phyloP scores from a whole-genome alignment of 2,797 vertebrate species.

The Anguilla megastoma region DNA sequence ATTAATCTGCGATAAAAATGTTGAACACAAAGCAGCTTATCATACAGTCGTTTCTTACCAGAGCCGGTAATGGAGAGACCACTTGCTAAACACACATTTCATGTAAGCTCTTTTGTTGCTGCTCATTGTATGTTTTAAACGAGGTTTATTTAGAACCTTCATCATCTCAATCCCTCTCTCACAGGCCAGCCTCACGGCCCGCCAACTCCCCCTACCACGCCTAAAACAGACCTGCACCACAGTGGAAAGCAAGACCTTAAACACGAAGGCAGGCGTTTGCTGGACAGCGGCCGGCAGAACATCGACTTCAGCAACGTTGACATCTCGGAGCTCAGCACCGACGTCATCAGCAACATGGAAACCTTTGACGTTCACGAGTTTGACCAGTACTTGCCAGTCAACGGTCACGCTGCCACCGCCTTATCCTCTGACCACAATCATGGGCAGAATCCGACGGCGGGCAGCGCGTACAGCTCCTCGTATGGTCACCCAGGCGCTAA shows the following conservation, averaged over 20 bases:
- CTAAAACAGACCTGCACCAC: conserved; percentile 79
- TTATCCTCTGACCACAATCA: conserved; percentile 62
- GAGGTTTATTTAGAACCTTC: neutral
- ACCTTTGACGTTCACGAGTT: conserved; percentile 87
- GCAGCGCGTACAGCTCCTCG: conserved; percentile 64
- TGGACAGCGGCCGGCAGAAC: conserved; percentile 81
- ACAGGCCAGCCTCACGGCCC: conserved; percentile 85
- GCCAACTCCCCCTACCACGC: conserved; percentile 86
- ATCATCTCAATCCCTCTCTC: conserved; percentile 27
- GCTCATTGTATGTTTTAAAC: conserved; percentile 11
- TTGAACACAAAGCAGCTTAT: neutral
- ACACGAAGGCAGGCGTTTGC: conserved; percentile 73
- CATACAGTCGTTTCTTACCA: neutral
- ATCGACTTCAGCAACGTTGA: conserved; percentile 93
- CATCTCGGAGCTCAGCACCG: conserved; percentile 88
- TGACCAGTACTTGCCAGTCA: conserved; percentile 87
- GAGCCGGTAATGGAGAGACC: neutral
- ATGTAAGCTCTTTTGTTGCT: neutral
- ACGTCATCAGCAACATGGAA: conserved; percentile 88
- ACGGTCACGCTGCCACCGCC: conserved; percentile 62
- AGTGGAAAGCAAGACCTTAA: conserved; percentile 76
- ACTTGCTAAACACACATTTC: neutral
- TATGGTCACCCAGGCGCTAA: conserved; percentile 51
- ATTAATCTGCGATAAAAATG: neutral
- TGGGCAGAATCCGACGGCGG: conserved; percentile 54